These are phyloP conservation scores for Sinosuthora webbiana DNA, from an alignment of 2,113 vertebrate genomes.

Conservation along the genomic window DNA sequence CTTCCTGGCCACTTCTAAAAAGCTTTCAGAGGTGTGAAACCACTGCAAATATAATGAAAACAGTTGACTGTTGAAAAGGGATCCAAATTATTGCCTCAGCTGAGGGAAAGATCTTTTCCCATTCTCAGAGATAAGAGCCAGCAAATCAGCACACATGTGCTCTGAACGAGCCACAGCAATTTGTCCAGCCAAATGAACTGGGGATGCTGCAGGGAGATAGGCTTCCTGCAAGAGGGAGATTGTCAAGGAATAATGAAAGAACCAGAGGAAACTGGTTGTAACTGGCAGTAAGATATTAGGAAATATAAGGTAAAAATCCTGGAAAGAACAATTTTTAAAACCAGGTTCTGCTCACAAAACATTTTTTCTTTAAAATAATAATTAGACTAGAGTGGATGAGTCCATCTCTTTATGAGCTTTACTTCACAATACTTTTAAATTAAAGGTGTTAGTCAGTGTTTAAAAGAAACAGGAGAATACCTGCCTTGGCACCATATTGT, in stretches of 20 bases:
- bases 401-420: neutral
- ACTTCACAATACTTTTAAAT: neutral
- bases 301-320: neutral
- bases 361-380: neutral
- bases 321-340: neutral
- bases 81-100: conserved; percentile 23
- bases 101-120: conserved; percentile 28
- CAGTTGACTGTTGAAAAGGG: neutral
- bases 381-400: neutral
- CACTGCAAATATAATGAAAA: neutral
- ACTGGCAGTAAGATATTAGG: neutral
- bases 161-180: neutral
- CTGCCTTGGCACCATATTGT: neutral
- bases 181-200: conserved; percentile 41
- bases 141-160: conserved; percentile 4
- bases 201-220: conserved; percentile 32
- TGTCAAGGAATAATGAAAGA: neutral
- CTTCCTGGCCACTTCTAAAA: neutral
- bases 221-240: conserved; percentile 1
- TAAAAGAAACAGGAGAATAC: neutral
- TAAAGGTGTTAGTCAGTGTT: neutral
- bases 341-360: neutral
- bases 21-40: neutral
- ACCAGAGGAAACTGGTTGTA: neutral
- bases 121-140: conserved; percentile 9